Evolutionary conservation across 35 echinoderm and acorn worm species (phyloP).

Genomic region (Chiridota heheva): DNA sequence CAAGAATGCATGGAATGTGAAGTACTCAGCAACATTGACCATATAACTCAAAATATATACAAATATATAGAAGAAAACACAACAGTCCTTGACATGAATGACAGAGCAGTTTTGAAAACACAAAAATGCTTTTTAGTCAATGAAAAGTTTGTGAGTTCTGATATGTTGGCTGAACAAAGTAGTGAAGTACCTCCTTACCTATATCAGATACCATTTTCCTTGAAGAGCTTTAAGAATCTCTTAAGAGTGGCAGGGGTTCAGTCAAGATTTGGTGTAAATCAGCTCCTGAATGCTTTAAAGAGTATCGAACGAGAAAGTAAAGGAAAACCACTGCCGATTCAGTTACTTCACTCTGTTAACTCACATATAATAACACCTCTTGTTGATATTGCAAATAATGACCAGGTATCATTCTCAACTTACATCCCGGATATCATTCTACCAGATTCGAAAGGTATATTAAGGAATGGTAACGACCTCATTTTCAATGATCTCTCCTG

Average conservation of each 20-base stretch:
- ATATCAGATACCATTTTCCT: conserved; percentile 11
- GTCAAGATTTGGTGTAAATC: conserved; percentile 16
- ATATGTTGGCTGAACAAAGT: neutral
- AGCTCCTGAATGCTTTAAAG: conserved; percentile 29
- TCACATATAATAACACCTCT: neutral
- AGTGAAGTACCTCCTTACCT: conserved; percentile 19
- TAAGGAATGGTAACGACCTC: conserved; percentile 19
- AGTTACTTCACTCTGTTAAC: neutral
- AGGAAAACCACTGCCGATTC: neutral
- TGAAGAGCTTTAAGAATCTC: conserved; percentile 10
- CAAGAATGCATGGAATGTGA: too few relatives aligned
- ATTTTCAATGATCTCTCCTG: conserved; percentile 57
- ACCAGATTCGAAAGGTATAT: conserved; percentile 34
- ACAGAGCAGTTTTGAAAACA: too few relatives aligned
- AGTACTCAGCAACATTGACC: too few relatives aligned
- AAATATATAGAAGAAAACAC: too few relatives aligned
- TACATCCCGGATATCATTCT: conserved; percentile 9
- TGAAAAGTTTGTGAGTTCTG: neutral
- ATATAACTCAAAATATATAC: too few relatives aligned
- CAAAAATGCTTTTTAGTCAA: neutral
- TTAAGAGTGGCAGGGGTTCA: conserved; percentile 45
- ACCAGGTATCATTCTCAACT: neutral
- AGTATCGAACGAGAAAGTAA: neutral
- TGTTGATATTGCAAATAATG: conserved; percentile 1
- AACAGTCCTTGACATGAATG: too few relatives aligned